Evolutionary conservation across 2,113 vertebrate species (phyloP).

Genomic region (Corapipo altera): DNA sequence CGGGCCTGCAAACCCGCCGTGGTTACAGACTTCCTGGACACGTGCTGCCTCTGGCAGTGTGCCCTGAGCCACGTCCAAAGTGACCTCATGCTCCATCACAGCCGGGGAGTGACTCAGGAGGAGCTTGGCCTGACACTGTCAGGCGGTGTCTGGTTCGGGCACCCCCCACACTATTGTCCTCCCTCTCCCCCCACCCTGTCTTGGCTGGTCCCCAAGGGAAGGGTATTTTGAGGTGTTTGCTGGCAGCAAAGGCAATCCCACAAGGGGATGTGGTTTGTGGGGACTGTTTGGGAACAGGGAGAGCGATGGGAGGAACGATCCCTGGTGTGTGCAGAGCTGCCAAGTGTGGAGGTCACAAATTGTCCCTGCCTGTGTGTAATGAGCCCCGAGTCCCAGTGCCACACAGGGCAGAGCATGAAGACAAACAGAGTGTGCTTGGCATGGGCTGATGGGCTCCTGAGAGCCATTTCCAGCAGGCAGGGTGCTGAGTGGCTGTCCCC

Average conservation of each 20-base stretch:
- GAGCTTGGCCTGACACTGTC: slow-evolving; percentile 63
- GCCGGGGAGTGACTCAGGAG: slow-evolving; percentile 53
- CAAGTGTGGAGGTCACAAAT: background rate
- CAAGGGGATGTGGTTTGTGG: background rate
- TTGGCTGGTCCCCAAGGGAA: background rate
- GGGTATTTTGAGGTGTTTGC: background rate
- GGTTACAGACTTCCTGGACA: background rate
- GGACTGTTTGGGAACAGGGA: background rate
- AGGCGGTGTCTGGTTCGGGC: slow-evolving; percentile 53
- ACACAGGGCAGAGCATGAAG: background rate
- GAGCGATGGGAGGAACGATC: background rate
- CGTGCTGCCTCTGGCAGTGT: background rate
- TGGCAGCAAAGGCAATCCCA: background rate
- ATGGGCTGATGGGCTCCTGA: background rate
- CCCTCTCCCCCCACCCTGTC: background rate
- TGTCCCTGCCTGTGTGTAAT: rapidly evolving
- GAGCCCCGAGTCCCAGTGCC: rapidly evolving
- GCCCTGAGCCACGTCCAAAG: slow-evolving; percentile 13
- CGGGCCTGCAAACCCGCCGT: rapidly evolving
- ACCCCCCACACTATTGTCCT: background rate
- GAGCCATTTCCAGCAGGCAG: background rate
- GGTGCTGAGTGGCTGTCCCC: background rate
- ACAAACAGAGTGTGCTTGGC: background rate
- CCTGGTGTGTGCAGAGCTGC: background rate
- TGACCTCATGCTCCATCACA: slow-evolving; percentile 63